Evolutionary conservation across 1,140 invertebrate species (phyloP).

Genomic region (Apis dorsata): DNA sequence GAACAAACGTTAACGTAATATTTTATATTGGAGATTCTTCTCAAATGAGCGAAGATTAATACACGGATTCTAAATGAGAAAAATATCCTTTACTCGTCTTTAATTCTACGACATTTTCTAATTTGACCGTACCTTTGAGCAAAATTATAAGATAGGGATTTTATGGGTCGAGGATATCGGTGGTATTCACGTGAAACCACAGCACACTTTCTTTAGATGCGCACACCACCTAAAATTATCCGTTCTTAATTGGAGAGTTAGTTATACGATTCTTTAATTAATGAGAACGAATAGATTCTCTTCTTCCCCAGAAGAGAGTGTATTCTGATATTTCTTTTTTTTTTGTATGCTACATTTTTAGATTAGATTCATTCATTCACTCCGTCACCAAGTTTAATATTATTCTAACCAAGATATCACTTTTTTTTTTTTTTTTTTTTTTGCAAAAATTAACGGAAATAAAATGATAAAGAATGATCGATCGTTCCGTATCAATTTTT

Average conservation of each 20-base stretch:
- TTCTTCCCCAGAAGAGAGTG: background rate
- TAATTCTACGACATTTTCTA: background rate
- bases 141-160: background rate
- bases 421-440: background rate
- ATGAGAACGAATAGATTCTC: slow-evolving; percentile 37
- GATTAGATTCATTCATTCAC: slow-evolving; percentile 3
- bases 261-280: slow-evolving; percentile 38
- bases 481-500: too few species aligned
- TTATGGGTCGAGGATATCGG: background rate
- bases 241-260: slow-evolving; percentile 53
- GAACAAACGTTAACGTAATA: too few species aligned
- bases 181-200: background rate
- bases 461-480: background rate
- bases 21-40: too few species aligned
- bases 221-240: slow-evolving; percentile 20
- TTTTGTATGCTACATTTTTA: slow-evolving; percentile 6
- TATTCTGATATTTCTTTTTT: background rate
- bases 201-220: background rate
- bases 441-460: background rate
- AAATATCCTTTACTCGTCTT: too few species aligned
- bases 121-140: background rate
- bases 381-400: background rate
- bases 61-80: too few species aligned
- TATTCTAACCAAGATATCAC: background rate
- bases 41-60: too few species aligned